Evolutionary conservation across 2,888 invertebrate species (phyloP).

Genomic region (Limnephilus lunatus): DNA sequence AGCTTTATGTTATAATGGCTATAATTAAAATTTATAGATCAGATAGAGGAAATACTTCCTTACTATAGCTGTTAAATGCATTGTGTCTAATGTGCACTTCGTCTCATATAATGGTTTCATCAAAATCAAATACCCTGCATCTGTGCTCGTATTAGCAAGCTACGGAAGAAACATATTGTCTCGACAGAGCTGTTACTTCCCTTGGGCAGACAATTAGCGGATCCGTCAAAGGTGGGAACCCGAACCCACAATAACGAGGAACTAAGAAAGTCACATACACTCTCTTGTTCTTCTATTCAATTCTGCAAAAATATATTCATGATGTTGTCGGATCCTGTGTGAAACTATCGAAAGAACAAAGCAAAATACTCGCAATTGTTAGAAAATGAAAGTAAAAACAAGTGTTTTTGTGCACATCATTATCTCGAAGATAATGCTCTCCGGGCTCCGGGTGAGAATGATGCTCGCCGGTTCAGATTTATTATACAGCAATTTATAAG

Average conservation of each 20-base stretch:
- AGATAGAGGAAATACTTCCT: background rate
- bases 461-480: background rate
- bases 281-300: background rate
- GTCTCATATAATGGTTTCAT: background rate
- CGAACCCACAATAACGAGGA: background rate
- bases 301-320: background rate
- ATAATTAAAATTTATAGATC: background rate
- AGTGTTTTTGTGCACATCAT: background rate
- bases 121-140: background rate
- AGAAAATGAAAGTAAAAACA: background rate
- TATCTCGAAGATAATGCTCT: background rate
- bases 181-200: background rate
- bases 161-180: constrained; percentile 6
- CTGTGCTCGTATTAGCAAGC: background rate
- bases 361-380: background rate
- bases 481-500: too few relatives aligned
- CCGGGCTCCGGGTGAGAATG: too few relatives aligned
- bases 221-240: background rate
- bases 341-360: background rate
- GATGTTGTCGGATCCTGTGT: background rate
- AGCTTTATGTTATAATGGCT: too few relatives aligned
- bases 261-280: background rate
- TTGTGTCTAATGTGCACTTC: background rate
- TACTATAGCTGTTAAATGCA: background rate
- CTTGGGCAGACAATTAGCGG: background rate